These are phyloP conservation scores for Pentalonia nigronervosa DNA, from an alignment of 1,140 invertebrate species.

Conservation along the genomic window DNA sequence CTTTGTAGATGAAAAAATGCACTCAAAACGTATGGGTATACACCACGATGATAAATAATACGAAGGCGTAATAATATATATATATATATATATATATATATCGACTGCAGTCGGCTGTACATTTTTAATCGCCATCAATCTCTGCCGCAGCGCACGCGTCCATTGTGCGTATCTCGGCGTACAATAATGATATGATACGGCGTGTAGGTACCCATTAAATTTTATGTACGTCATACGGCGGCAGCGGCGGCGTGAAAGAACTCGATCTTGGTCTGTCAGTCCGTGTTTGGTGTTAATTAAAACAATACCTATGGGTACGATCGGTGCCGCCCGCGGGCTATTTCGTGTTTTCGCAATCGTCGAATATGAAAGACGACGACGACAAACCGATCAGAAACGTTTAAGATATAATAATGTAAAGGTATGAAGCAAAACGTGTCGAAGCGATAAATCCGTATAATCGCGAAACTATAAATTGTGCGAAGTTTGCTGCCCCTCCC, in stretches of 20 bases:
- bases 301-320: background rate
- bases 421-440: no score
- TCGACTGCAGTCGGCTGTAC: background rate
- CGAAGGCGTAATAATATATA: background rate
- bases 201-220: background rate
- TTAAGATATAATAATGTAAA: no score
- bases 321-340: background rate
- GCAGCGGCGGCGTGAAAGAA: background rate
- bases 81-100: no score
- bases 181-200: background rate
- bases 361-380: background rate
- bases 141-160: background rate
- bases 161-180: background rate
- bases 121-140: constrained; percentile 15
- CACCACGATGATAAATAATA: background rate
- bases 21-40: background rate
- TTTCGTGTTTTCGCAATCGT: background rate
- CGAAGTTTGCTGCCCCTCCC: no score
- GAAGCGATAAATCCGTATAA: no score
- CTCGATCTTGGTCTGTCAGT: background rate
- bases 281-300: constrained; percentile 24
- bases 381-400: background rate
- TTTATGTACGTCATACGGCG: background rate
- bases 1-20: background rate
- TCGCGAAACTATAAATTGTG: no score